phyloP scores from a whole-genome alignment of 2,113 vertebrate genomes.

The Carassius carassius region DNA sequence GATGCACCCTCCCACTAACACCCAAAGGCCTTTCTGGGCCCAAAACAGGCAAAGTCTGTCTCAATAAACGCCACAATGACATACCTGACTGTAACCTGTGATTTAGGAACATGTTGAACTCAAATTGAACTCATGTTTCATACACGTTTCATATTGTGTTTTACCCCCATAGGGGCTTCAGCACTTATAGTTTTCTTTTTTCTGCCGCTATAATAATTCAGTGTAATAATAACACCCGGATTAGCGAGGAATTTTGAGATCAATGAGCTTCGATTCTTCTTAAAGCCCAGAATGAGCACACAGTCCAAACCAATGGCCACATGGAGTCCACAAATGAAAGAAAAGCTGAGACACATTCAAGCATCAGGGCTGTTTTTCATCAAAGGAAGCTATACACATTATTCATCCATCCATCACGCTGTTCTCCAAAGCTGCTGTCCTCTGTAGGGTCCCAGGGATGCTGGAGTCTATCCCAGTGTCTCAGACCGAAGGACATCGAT shows the following conservation, averaged over 20 bases:
- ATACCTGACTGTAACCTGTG: not conserved
- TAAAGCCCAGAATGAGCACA: not conserved
- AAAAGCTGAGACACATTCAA: not conserved
- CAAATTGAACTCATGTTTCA: not conserved
- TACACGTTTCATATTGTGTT: not conserved
- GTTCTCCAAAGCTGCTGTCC: not conserved
- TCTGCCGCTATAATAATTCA: not conserved
- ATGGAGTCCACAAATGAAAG: conserved; percentile 1
- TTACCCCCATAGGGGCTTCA: not conserved
- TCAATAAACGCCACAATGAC: not conserved
- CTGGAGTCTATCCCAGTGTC: not conserved
- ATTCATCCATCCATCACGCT: not conserved
- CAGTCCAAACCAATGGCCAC: not conserved
- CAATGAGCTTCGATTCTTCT: not conserved
- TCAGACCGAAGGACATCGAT: too few species aligned
- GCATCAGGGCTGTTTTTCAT: not conserved
- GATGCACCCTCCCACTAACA: not conserved
- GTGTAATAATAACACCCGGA: not conserved
- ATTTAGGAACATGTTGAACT: not conserved
- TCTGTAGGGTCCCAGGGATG: not conserved
- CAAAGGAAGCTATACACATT: not conserved
- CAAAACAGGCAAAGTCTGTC: not conserved
- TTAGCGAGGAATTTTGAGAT: conserved; percentile 5
- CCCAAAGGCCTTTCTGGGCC: not conserved
- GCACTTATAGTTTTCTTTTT: not conserved